phyloP scores from a whole-genome alignment of 2,888 invertebrate genomes.

The Operophtera brumata region DNA sequence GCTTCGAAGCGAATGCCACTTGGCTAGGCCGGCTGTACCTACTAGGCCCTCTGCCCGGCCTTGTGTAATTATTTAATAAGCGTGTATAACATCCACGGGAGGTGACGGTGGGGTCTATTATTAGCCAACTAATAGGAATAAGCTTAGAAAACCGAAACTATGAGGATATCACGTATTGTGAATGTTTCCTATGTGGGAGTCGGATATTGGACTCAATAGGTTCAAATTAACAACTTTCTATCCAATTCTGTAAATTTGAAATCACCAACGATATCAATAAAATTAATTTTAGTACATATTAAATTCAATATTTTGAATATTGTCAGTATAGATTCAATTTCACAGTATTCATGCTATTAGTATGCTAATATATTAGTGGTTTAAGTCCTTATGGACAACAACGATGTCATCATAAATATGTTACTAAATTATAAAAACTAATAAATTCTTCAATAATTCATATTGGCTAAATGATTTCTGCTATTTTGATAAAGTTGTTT shows the following conservation, averaged over 20 bases:
- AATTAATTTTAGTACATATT: background rate
- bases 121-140: no score
- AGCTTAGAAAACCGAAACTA: background rate
- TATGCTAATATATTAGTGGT: conserved; percentile 34
- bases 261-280: background rate
- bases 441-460: conserved; percentile 12
- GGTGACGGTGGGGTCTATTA: no score
- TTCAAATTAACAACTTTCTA: background rate
- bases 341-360: conserved; percentile 35
- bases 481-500: no score
- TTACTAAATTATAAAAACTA: conserved; percentile 1
- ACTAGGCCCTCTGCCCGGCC: no score
- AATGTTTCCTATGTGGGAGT: background rate
- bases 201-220: background rate
- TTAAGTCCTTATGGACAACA: background rate
- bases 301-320: conserved; percentile 7
- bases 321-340: conserved; percentile 23
- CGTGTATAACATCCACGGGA: no score
- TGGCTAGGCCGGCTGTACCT: no score
- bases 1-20: no score
- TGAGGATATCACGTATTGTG: no score
- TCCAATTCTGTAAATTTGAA: background rate
- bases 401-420: conserved; percentile 4
- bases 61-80: no score
- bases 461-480: no score